Percentiles rank a stretch among this genome's conserved stretches.
Conservation (phyloP, 2,113 vertebrate species). For the Ariopsis seemanni region DNA sequence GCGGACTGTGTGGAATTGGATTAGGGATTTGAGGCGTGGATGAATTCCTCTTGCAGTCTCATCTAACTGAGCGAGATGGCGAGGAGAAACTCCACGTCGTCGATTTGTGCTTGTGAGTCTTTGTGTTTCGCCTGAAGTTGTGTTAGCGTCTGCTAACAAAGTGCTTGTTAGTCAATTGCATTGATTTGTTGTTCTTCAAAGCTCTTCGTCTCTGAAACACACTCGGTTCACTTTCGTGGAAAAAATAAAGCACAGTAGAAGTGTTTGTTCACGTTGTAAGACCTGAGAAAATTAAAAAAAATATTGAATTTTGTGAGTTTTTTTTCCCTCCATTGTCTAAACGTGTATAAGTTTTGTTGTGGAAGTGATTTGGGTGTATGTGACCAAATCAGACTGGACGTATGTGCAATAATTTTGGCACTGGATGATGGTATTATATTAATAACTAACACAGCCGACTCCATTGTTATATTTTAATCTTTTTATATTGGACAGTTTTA, state of each 20-base stretch:
- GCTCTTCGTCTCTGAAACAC: slow-evolving; percentile 10
- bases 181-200: slow-evolving; percentile 31
- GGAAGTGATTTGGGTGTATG: neutral
- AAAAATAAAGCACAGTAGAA: neutral
- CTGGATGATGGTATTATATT: neutral
- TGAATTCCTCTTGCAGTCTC: neutral
- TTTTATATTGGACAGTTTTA: neutral
- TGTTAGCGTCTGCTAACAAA: slow-evolving; percentile 37
- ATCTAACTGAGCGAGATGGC: neutral
- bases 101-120: neutral
- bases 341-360: neutral
- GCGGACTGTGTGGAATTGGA: neutral
- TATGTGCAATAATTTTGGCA: neutral
- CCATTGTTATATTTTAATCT: neutral
- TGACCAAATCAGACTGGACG: neutral
- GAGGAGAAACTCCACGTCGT: neutral
- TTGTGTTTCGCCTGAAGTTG: neutral
- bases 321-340: slow-evolving; percentile 12
- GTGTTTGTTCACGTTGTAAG: neutral
- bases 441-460: neutral
- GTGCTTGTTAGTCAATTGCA: slow-evolving; percentile 29
- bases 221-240: neutral
- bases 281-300: neutral
- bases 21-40: neutral
- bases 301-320: neutral